These are phyloP conservation scores for Montipora sp. DNA, from an alignment of 64 coral and sea anemone species.

Conservation along the genomic window DNA sequence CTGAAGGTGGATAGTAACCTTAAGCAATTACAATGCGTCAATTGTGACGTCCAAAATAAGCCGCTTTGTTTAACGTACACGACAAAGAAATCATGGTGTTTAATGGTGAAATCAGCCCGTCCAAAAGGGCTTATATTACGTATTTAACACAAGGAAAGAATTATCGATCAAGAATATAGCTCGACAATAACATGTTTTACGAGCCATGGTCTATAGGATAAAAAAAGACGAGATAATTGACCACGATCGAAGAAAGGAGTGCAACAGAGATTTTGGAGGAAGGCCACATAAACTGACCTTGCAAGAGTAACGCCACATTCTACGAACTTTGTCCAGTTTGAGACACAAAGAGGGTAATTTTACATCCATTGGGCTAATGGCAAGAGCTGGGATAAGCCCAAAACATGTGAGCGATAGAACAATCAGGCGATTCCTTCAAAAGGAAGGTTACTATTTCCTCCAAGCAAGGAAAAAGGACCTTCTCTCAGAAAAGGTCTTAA, in stretches of 20 bases:
- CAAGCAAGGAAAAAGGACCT: not conserved
- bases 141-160: slow-evolving; percentile 34
- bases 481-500: slow-evolving; percentile 9
- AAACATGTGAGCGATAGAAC: slow-evolving; percentile 25
- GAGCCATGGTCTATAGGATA: slow-evolving; percentile 17
- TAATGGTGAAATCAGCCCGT: slow-evolving; percentile 29
- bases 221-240: slow-evolving; percentile 27
- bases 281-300: slow-evolving; percentile 31
- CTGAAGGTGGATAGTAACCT: too few relatives aligned
- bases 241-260: slow-evolving; percentile 1
- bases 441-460: not conserved
- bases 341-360: slow-evolving; percentile 13
- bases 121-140: slow-evolving; percentile 33
- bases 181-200: slow-evolving; percentile 20
- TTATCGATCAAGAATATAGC: slow-evolving; percentile 27
- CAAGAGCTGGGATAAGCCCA: slow-evolving; percentile 30
- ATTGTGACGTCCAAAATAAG: not conserved
- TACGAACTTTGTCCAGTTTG: slow-evolving; percentile 29
- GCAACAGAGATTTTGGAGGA: slow-evolving; percentile 29
- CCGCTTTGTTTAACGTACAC: slow-evolving; percentile 1
- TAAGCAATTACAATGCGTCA: too few relatives aligned
- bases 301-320: slow-evolving; percentile 21
- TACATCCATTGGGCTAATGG: slow-evolving; percentile 7
- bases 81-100: slow-evolving; percentile 18
- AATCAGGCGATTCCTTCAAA: slow-evolving; percentile 31